phyloP scores from a whole-genome alignment of 2,888 invertebrate genomes.

The Ypsolopha sequella region DNA sequence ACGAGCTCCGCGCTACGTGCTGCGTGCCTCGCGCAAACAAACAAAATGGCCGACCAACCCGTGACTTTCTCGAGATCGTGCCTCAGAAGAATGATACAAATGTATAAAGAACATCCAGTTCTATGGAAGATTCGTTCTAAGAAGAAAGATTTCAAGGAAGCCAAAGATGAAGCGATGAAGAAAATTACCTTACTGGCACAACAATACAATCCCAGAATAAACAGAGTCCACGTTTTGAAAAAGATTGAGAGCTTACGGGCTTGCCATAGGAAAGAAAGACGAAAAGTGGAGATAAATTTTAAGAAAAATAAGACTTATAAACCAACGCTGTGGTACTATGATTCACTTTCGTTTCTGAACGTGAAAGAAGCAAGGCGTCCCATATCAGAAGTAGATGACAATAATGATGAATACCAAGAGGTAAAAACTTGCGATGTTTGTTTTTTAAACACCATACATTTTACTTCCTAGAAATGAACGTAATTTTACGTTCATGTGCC shows the following conservation, averaged over 20 bases:
- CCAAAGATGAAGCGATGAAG: conserved; percentile 32
- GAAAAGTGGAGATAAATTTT: not conserved
- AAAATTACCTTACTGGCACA: conserved; percentile 44
- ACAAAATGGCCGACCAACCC: not conserved
- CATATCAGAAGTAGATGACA: not conserved
- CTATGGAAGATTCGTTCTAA: not conserved
- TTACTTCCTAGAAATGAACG: no score
- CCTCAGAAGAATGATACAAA: not conserved
- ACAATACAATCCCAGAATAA: conserved; percentile 42
- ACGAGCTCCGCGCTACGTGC: not conserved
- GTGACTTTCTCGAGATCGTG: not conserved
- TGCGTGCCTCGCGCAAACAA: not conserved
- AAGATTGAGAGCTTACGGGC: conserved; percentile 58
- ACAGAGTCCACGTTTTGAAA: conserved; percentile 47
- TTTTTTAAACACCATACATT: no score
- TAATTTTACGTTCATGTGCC: no score
- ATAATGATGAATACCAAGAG: not conserved
- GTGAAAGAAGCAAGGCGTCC: not conserved
- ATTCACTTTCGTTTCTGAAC: conserved; percentile 1
- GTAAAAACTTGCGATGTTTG: no score
- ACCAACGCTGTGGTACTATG: conserved; percentile 5
- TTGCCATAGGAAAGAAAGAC: conserved; percentile 16
- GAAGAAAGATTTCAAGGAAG: not conserved
- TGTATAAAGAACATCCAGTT: not conserved
- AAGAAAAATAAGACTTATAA: not conserved